Conservation (phyloP, 2,113 vertebrate species). For the Strix aluco region DNA sequence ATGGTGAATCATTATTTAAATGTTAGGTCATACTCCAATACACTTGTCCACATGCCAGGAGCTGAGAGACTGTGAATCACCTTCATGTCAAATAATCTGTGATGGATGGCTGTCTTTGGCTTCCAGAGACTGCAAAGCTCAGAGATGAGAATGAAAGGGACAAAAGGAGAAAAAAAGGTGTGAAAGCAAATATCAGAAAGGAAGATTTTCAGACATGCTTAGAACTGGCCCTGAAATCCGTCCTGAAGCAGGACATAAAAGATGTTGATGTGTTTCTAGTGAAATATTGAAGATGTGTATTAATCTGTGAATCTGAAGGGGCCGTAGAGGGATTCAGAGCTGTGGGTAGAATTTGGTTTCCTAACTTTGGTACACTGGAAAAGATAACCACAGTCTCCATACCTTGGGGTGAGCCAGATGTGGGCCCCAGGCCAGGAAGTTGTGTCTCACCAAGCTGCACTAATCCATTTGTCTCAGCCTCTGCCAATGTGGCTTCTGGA, state of each 20-base stretch:
- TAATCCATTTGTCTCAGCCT: background rate
- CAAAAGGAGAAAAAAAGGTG: background rate
- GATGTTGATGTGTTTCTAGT: background rate
- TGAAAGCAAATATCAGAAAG: background rate
- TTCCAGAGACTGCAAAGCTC: background rate
- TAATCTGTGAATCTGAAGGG: background rate
- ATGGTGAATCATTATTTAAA: background rate
- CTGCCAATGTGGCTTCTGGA: background rate
- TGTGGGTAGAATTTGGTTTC: background rate
- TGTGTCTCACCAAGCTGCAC: background rate
- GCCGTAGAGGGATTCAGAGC: background rate
- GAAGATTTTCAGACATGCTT: background rate
- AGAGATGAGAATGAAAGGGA: background rate
- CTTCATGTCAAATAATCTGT: background rate
- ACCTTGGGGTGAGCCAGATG: background rate
- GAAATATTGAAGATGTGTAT: background rate
- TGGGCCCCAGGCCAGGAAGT: background rate
- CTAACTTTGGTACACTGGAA: background rate
- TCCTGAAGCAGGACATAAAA: background rate
- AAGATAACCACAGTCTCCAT: background rate
- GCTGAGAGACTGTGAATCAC: background rate
- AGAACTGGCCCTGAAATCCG: background rate
- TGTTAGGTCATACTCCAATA: constrained; percentile 1
- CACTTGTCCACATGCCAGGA: constrained; percentile 9
- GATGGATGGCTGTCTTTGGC: background rate